Evolutionary conservation across 23 tunicate species (phyloP).

Genomic region (Diplosoma virens): DNA sequence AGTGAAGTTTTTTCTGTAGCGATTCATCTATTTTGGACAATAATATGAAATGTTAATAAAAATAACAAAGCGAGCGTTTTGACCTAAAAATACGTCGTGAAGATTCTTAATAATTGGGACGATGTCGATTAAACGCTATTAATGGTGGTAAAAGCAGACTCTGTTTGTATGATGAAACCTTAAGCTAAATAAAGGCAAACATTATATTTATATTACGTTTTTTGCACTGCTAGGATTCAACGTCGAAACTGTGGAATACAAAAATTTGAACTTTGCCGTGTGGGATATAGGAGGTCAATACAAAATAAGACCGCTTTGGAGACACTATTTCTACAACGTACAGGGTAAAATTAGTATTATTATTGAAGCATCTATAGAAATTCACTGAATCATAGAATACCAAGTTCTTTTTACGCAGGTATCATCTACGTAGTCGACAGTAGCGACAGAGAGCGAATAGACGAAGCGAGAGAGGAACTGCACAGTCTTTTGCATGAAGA

Average conservation of each 20-base stretch:
- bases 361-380: neutral
- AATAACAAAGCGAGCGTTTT: too few species aligned
- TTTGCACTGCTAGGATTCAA: conserved; percentile 98
- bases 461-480: conserved; percentile 96
- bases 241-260: conserved; percentile 95
- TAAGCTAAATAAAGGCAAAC: too few species aligned
- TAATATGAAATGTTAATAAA: too few species aligned
- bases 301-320: conserved; percentile 94
- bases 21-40: too few species aligned
- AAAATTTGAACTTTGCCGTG: conserved; percentile 88
- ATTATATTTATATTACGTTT: too few species aligned
- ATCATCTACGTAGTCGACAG: conserved; percentile 94
- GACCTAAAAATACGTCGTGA: too few species aligned
- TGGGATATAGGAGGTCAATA: conserved; percentile 99
- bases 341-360: conserved; percentile 53
- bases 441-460: conserved; percentile 83
- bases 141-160: too few species aligned
- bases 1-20: too few species aligned
- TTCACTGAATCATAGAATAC: neutral
- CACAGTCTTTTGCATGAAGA: conserved; percentile 86
- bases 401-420: conserved; percentile 30
- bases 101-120: too few species aligned
- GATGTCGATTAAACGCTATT: too few species aligned
- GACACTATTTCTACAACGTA: conserved; percentile 94
- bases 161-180: too few species aligned